phyloP scores from a whole-genome alignment of 2,888 invertebrate genomes.

The Brenthis daphne region DNA sequence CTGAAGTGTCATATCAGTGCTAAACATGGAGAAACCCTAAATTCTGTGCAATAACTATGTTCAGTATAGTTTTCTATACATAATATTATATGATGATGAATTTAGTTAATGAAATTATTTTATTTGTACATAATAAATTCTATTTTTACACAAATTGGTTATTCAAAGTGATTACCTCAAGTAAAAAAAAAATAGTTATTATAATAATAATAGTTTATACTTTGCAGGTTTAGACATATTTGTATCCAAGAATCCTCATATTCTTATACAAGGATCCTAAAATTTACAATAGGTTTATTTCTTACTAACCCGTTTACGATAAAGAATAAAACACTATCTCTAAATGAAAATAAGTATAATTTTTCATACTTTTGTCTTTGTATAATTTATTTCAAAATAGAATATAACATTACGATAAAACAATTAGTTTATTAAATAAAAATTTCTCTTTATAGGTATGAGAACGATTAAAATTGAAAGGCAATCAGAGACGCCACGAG shows the following conservation, averaged over 20 bases:
- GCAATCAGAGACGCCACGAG: constrained; percentile 40
- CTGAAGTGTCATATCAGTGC: constrained; percentile 48
- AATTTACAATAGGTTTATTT: background rate
- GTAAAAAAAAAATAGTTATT: no score
- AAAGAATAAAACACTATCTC: constrained; percentile 7
- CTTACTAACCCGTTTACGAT: background rate
- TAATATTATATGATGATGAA: background rate
- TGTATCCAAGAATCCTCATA: no score
- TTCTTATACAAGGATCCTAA: background rate
- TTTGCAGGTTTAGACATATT: constrained; percentile 1
- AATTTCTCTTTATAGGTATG: constrained; percentile 58
- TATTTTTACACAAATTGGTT: constrained; percentile 11
- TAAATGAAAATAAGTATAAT: no score
- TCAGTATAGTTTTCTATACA: background rate
- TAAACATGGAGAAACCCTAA: constrained; percentile 29
- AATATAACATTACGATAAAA: no score
- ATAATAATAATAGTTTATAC: background rate
- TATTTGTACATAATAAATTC: constrained; percentile 16
- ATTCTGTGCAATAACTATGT: constrained; percentile 6
- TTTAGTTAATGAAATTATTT: background rate
- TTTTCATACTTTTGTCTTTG: no score
- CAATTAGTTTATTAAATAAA: constrained; percentile 41
- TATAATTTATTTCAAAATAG: no score
- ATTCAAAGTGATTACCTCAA: no score
- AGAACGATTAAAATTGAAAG: constrained; percentile 46